phyloP scores from a whole-genome alignment of 2,797 vertebrate genomes.

The Coendou prehensilis region DNA sequence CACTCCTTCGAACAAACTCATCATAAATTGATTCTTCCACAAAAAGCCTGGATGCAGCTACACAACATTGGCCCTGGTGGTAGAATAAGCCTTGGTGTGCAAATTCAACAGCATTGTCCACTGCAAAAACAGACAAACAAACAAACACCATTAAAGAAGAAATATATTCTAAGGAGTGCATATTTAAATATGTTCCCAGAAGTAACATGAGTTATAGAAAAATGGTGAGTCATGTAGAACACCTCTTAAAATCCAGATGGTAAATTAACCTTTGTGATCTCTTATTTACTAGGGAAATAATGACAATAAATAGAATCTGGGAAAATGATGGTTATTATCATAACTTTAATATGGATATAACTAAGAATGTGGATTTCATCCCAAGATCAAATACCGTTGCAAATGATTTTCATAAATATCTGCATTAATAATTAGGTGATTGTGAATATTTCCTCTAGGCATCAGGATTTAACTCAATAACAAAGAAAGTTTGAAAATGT shows the following conservation, averaged over 20 bases:
- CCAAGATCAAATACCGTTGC: not conserved
- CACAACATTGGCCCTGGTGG: conserved; percentile 95
- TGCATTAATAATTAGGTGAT: not conserved
- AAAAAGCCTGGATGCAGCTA: conserved; percentile 95
- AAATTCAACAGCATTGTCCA: conserved; percentile 92
- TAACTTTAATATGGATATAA: not conserved
- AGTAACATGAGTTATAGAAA: not conserved
- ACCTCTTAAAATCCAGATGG: not conserved
- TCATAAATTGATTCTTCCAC: conserved; percentile 94
- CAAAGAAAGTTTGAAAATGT: not conserved
- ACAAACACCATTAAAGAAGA: conserved; percentile 46
- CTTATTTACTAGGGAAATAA: not conserved
- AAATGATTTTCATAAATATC: conserved; percentile 18
- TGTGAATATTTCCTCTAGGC: not conserved
- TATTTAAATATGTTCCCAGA: not conserved
- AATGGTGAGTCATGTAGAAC: not conserved
- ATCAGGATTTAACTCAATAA: not conserved
- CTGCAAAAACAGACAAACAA: conserved; percentile 87
- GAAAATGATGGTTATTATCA: not conserved
- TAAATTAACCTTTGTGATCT: not conserved
- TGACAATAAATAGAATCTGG: not conserved
- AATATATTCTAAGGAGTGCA: not conserved
- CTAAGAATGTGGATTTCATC: not conserved
- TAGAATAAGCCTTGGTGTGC: conserved; percentile 94
- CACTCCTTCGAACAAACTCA: conserved; percentile 92